Base-by-base conservation (phyloP, 2,113 vertebrate species). In the Protobothrops flavoviridis region DNA sequence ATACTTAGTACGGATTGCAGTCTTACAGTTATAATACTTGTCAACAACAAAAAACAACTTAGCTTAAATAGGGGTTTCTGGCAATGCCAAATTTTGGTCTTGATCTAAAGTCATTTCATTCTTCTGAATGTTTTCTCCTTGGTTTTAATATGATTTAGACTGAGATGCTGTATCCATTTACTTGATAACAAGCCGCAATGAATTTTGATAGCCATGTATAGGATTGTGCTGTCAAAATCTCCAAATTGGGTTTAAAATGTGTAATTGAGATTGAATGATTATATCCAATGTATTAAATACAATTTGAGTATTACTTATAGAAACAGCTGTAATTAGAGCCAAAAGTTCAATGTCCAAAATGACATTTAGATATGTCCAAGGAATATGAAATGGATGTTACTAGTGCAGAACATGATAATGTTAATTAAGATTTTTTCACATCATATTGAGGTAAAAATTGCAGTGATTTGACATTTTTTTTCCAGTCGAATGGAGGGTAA, bases 361-460 rank as follows among this genome's bases (percentile, higher is more conserved):
- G 93, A 95, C 88, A 48, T 21, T 43, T 90, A 91, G 64, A 85
- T 57, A 85, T 92, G 90, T 93, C 69, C 15, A 90, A 91, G 89
- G 64, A 59, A 1, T 21, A 53, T 23, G 20, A 24, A 3, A 59
- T 50, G 56, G 48, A 33, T 74, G 88, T 53, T 93, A 88, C 89
- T 59, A 52, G 21, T 8, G 12, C 0, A 1, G 3, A 91, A 45
- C 0, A 0, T 50, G 29, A 55, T 5, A 7, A 29, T 81, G 56
- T 90, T 94, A 39, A 43, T 89, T 93, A 10, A 90, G 93, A 29
- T 93, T 94, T 26, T 93, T 95, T 96, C n/a, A 39, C 74, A 33
- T 95, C 94, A 94, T 33, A 64, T 95, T 64, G 52, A 96, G 93
- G 50, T 55, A 81, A 50, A n/a, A 64, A 89, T n/a, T 96, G 94